Percentiles rank a stretch among this genome's conserved stretches.
These are phyloP conservation scores for Pipa parva DNA, from an alignment of 2,113 vertebrate genomes.

Conservation along the genomic window DNA sequence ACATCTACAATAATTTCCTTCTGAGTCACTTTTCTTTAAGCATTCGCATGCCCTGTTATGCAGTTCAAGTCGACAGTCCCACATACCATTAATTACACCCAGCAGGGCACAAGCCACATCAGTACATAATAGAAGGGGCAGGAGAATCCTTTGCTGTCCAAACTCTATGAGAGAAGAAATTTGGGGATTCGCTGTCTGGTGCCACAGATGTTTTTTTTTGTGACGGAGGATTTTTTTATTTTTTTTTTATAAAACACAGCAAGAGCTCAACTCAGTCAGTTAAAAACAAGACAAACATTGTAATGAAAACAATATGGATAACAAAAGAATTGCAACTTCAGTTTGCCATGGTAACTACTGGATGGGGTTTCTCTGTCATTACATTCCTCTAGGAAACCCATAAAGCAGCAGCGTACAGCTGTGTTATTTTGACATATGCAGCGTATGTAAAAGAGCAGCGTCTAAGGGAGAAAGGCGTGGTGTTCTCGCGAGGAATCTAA, in stretches of 20 bases:
- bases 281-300: slow-evolving; percentile 31
- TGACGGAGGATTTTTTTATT: no score
- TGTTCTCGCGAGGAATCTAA: background rate
- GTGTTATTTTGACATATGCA: background rate
- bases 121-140: slow-evolving; percentile 14
- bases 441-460: background rate
- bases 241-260: slow-evolving; percentile 15
- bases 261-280: slow-evolving; percentile 10
- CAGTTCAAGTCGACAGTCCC: slow-evolving; percentile 13
- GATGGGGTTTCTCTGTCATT: background rate
- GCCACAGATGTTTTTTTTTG: slow-evolving; percentile 30
- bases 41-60: background rate
- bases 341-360: slow-evolving; percentile 22
- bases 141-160: slow-evolving; percentile 2
- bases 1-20: slow-evolving; percentile 10
- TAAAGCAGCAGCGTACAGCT: slow-evolving; percentile 1
- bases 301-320: slow-evolving; percentile 29
- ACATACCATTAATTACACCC: slow-evolving; percentile 35
- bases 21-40: slow-evolving; percentile 1
- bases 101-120: slow-evolving; percentile 15
- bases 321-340: slow-evolving; percentile 11
- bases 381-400: slow-evolving; percentile 1
- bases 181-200: slow-evolving; percentile 23
- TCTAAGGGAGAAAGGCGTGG: background rate
- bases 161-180: background rate